Base-by-base conservation (phyloP, 2,113 vertebrate species). In the Charadrius vociferus region DNA sequence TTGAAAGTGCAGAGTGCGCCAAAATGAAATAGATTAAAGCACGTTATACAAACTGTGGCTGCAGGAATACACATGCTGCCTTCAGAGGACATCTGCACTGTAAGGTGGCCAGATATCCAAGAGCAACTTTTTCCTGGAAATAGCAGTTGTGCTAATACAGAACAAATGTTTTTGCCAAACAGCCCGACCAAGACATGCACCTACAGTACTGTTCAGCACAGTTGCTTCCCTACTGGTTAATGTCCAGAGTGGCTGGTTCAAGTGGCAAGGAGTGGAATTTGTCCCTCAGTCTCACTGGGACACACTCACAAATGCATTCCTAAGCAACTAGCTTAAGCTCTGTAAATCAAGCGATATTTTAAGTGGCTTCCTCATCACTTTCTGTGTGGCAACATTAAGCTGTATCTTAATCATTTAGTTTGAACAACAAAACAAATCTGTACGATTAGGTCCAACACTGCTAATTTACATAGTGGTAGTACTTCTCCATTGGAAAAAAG, bases 91-190 rank as follows among this genome's bases (percentile, higher is more conserved):
- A 96, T 75, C 82, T 93, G 91, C 59, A 41, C 80, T 66, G 29
- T 55, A 7, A 72, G 72, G 83, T 78, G 18, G 89, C 89, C 95
- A 96, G 52, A 87, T 37, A 87, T 10, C 78, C 81, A 74, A 93
- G 81, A 93, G 78, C 78, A 93, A 41, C 66, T 37, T 87, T 22
- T 94, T 91, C 91, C 86, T 96, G 91, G 81, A 96, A 94, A 37
- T 37, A 89, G 86, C 72, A 81, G 37, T 29, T 59, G 39, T 52
- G 73, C 73, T 36, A 89, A 93, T 1, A 61, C 36, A 93, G 81
- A 84, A 47, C 55, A 91, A 81, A 39, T n/a, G n/a, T n/a, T 91
- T 90, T n/a, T 81, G 70, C 56, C 73, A 47, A 68, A 79, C 87
- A 23, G 14, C 47, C 43, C 0, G 4, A 85, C 65, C 36, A 71